Evolutionary conservation across 2,888 invertebrate genomes (phyloP), one percentile per base, ranked within the genome.

Genomic region (Miltochrista miniata): DNA sequence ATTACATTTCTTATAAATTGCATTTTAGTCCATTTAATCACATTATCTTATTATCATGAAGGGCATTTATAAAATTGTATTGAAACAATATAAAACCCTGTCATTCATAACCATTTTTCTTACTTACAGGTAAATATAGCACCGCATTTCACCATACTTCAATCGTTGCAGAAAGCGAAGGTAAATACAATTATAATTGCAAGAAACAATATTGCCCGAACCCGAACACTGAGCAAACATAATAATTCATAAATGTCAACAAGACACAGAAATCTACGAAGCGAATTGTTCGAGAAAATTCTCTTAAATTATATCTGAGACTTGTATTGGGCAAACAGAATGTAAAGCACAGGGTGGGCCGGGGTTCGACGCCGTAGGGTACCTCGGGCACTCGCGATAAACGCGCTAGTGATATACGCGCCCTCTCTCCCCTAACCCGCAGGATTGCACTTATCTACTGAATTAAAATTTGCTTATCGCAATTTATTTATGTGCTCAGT

Each of bases 391-490:
- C 9, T 29, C 14, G 45, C 49, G 41, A 46, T 44, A 45, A 48
- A 48, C 53, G 45, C 4, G 29, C 41, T 13, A 18, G 18, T 15
- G 40, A 51, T 64, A 54, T 61, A 58, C 56, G 54, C 52, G 44
- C 52, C 61, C 50, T 42, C 35, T 12, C 39, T 44, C 30, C 40
- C 53, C 41, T 30, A 18, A 45, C 64, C 59, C 52, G 52, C 56
- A 51, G 55, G 56, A 52, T 48, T 47, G 49, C 59, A 56, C 66
- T 68, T 68, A 68, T 65, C 67, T 68, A 47, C 53, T 53, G 66
- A 68, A 65, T 68, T 68, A 68, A 68, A 66, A 68, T 63, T 61
- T 65, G 55, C 58, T 68, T 68, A 68, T 68, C 69, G 48, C 43
- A 36, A 39, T 49, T 68, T 65, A 68, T 68, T 68, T 68, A 68